Percentiles rank a stretch among this genome's conserved stretches.
Conservation (phyloP, 2,888 invertebrate genomes). For the Sarcophaga rosellei region DNA sequence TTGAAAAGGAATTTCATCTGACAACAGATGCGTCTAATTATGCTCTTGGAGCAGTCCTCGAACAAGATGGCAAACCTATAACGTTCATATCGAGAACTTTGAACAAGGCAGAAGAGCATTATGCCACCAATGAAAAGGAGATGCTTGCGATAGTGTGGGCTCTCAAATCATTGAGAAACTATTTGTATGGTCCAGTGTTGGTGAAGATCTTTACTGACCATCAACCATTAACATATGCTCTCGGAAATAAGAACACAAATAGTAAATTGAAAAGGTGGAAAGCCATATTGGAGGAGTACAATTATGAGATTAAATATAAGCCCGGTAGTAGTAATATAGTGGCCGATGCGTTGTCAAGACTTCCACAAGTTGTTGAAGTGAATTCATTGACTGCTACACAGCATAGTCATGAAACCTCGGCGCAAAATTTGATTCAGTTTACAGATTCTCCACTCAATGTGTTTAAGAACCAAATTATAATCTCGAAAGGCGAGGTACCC, state of each 20-base stretch:
- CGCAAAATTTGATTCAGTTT: too few relatives aligned
- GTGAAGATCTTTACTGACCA: conserved; percentile 45
- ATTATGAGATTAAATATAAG: background rate
- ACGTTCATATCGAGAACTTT: too few relatives aligned
- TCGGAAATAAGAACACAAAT: conserved; percentile 48
- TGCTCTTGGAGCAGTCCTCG: conserved; percentile 56
- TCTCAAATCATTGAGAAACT: conserved; percentile 3
- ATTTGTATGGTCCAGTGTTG: conserved; percentile 33
- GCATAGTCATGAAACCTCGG: conserved; percentile 8
- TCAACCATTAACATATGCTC: conserved; percentile 52
- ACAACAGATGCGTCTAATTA: conserved; percentile 64
- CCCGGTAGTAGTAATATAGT: conserved; percentile 25
- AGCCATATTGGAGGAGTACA: background rate
- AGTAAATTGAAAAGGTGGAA: conserved; percentile 47
- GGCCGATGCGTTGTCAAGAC: conserved; percentile 36
- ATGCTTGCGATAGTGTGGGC: too few relatives aligned
- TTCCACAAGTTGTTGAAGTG: background rate
- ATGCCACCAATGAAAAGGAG: too few relatives aligned
- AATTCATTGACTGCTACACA: background rate
- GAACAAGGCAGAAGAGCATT: background rate
- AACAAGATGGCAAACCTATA: background rate
- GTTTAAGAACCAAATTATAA: conserved; percentile 30
- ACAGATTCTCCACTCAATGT: conserved; percentile 4
- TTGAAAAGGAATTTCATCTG: conserved; percentile 50
- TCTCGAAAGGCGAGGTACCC: background rate